Evolutionary conservation across 2,888 invertebrate species (phyloP).

Genomic region (Drosophila mimetica): DNA sequence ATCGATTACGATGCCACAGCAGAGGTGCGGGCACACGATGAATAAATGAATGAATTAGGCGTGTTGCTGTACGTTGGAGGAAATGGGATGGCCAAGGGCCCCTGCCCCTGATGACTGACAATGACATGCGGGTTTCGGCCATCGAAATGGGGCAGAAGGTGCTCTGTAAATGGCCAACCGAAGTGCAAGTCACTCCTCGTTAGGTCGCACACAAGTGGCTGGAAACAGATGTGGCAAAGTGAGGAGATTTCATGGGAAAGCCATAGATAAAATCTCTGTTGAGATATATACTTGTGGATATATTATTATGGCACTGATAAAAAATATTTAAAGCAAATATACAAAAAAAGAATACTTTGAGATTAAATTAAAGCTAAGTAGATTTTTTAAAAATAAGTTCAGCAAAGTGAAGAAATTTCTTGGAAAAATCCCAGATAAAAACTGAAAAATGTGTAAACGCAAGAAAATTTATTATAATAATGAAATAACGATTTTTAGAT

Average conservation of each 20-base stretch:
- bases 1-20: conserved; percentile 30
- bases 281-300: background rate
- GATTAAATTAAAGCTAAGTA: no score
- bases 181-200: conserved; percentile 26
- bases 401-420: no score
- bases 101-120: conserved; percentile 39
- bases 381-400: no score
- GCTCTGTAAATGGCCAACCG: conserved; percentile 9
- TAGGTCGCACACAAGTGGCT: conserved; percentile 9
- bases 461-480: no score
- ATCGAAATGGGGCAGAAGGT: conserved; percentile 10
- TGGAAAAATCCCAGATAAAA: no score
- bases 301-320: background rate
- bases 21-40: conserved; percentile 39
- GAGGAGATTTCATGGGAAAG: background rate
- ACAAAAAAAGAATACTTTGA: no score
- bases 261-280: conserved; percentile 5
- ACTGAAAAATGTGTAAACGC: no score
- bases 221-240: conserved; percentile 9
- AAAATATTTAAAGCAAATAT: background rate
- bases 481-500: no score
- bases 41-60: conserved; percentile 48
- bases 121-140: conserved; percentile 45
- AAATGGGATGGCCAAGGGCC: background rate
- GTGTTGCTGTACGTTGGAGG: conserved; percentile 2